Percentiles rank a stretch among this genome's conserved stretches.
Evolutionary conservation across 2,113 vertebrate species (phyloP).

Genomic region (rat (Rattus norvegicus)): DNA sequence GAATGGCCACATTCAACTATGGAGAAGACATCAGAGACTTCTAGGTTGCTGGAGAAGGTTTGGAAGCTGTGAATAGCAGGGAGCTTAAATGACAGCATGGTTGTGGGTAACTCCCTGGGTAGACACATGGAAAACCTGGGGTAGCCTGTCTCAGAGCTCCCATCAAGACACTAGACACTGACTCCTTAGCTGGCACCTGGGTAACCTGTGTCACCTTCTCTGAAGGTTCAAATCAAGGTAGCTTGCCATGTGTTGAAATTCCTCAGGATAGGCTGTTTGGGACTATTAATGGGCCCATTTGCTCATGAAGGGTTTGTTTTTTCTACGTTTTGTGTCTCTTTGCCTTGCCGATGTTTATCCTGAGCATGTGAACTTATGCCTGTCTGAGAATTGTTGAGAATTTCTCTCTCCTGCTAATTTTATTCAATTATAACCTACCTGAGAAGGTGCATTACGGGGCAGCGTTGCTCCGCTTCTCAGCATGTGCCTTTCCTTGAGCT

Average conservation of each 20-base stretch:
- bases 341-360: neutral
- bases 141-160: neutral
- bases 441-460: neutral
- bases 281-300: slow-evolving; percentile 1
- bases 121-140: neutral
- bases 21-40: neutral
- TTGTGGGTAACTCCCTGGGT: no score
- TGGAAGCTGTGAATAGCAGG: no score
- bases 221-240: neutral
- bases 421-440: neutral
- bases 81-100: neutral
- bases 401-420: neutral
- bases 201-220: neutral
- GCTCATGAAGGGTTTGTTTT: neutral
- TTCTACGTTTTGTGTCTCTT: neutral
- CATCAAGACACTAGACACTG: neutral
- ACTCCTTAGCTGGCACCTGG: neutral
- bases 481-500: neutral
- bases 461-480: neutral
- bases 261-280: neutral
- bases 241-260: neutral
- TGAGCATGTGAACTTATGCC: neutral
- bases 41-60: neutral
- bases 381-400: neutral
- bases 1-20: neutral